Evolutionary conservation across 2,888 invertebrate species (phyloP).

Genomic region (Ceratothoa steindachneri): DNA sequence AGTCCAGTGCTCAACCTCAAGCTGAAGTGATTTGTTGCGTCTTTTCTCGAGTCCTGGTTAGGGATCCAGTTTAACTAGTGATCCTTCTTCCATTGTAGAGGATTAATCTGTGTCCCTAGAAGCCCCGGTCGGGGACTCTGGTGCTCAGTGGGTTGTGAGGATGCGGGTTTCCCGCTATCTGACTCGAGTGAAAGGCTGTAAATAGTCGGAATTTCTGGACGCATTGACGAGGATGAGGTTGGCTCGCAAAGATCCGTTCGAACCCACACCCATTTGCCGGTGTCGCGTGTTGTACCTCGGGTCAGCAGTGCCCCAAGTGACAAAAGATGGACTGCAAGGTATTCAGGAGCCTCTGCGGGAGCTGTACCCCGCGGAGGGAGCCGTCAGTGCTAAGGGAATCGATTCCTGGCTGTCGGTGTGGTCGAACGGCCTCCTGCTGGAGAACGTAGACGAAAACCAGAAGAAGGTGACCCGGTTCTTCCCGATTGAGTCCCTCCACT

Average conservation of each 20-base stretch:
- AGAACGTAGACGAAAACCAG: slow-evolving; percentile 93
- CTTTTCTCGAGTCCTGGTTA: too few relatives aligned
- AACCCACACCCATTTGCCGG: slow-evolving; percentile 88
- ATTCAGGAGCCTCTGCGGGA: slow-evolving; percentile 95
- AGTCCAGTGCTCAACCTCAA: neutral
- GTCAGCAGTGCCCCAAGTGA: slow-evolving; percentile 91
- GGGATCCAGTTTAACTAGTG: too few relatives aligned
- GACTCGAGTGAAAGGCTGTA: too few relatives aligned
- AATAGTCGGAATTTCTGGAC: too few relatives aligned
- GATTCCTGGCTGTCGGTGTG: slow-evolving; percentile 96
- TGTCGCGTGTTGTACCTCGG: slow-evolving; percentile 95
- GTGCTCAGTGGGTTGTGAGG: too few relatives aligned
- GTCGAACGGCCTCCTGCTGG: slow-evolving; percentile 86
- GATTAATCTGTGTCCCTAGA: too few relatives aligned
- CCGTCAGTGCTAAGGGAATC: slow-evolving; percentile 79
- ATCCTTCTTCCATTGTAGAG: too few relatives aligned
- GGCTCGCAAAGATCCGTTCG: slow-evolving; percentile 35
- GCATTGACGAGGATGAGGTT: slow-evolving; percentile 47
- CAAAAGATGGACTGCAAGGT: slow-evolving; percentile 94
- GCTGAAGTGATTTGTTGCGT: neutral
- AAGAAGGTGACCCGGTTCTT: slow-evolving; percentile 92
- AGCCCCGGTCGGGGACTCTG: too few relatives aligned
- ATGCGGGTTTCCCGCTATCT: neutral
- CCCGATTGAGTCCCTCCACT: slow-evolving; percentile 90
- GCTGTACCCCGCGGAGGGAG: slow-evolving; percentile 90